phyloP scores from a whole-genome alignment of 1,140 invertebrate genomes.

The Rhagoletis pomonella region DNA sequence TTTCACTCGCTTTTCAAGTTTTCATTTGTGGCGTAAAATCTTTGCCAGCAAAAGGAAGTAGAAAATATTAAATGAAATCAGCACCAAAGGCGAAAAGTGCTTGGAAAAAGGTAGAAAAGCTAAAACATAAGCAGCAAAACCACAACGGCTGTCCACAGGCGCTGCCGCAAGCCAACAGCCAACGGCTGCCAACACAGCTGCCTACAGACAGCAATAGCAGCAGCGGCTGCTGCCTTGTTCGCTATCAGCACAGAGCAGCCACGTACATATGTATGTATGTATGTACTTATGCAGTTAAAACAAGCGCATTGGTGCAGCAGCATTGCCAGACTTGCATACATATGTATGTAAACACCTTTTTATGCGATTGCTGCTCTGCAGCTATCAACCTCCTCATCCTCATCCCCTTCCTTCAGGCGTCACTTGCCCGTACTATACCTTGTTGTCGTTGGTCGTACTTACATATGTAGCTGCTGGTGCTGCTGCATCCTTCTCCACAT shows the following conservation, averaged over 20 bases:
- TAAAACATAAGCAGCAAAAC: conserved; percentile 29
- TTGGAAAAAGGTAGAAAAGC: conserved; percentile 3
- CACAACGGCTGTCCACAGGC: conserved; percentile 41
- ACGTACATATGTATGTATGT: neutral
- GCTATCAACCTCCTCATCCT: too few relatives aligned
- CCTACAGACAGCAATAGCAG: conserved; percentile 47
- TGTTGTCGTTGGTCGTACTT: neutral
- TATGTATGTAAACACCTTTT: too few relatives aligned
- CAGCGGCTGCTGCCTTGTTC: neutral
- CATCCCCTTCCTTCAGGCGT: neutral
- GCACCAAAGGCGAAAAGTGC: conserved; percentile 20
- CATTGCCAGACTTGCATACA: too few relatives aligned
- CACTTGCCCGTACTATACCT: neutral
- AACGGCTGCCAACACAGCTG: neutral
- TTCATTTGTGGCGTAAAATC: conserved; percentile 24
- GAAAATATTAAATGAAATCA: conserved; percentile 45
- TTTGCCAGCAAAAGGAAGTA: neutral
- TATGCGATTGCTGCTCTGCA: too few relatives aligned
- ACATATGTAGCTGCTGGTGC: neutral
- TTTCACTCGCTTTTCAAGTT: neutral
- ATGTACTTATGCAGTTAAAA: neutral
- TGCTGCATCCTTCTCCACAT: too few relatives aligned
- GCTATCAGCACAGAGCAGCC: neutral
- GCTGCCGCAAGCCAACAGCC: neutral
- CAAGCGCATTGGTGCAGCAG: too few relatives aligned